phyloP scores from a whole-genome alignment of 2,888 invertebrate genomes.

The Plagodis dolabraria region DNA sequence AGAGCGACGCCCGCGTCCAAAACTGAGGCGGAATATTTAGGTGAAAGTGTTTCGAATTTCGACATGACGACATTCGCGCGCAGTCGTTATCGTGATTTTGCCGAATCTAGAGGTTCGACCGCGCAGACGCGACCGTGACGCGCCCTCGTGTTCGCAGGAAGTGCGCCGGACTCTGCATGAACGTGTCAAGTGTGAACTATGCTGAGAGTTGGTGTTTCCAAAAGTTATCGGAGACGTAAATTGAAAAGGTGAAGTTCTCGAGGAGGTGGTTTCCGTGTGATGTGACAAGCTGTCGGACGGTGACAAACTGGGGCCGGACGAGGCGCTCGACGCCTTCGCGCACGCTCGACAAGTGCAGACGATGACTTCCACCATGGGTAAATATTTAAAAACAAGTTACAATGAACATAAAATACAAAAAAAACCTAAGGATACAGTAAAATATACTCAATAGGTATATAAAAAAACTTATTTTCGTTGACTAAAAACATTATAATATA shows the following conservation, averaged over 20 bases:
- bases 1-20: constrained; percentile 85
- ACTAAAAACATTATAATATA: too few species aligned
- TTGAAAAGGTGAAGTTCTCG: constrained; percentile 77
- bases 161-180: constrained; percentile 65
- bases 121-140: constrained; percentile 61
- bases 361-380: constrained; percentile 84
- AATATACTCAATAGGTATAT: too few species aligned
- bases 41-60: constrained; percentile 86
- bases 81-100: constrained; percentile 85
- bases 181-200: constrained; percentile 71
- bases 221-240: constrained; percentile 73
- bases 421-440: too few species aligned
- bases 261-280: constrained; percentile 68
- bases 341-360: constrained; percentile 76
- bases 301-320: constrained; percentile 74
- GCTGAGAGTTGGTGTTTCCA: constrained; percentile 74
- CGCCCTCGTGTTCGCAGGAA: constrained; percentile 68
- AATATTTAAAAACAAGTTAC: constrained; percentile 47
- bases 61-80: constrained; percentile 85
- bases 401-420: too few species aligned
- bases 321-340: constrained; percentile 75
- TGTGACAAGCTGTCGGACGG: constrained; percentile 79
- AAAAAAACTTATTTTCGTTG: too few species aligned
- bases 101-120: constrained; percentile 82
- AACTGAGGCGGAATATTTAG: constrained; percentile 85